These are phyloP conservation scores for Nemopilema nomurai DNA, from an alignment of 30 jellyfish, hydroid and myxozoan species.

Conservation along the genomic window DNA sequence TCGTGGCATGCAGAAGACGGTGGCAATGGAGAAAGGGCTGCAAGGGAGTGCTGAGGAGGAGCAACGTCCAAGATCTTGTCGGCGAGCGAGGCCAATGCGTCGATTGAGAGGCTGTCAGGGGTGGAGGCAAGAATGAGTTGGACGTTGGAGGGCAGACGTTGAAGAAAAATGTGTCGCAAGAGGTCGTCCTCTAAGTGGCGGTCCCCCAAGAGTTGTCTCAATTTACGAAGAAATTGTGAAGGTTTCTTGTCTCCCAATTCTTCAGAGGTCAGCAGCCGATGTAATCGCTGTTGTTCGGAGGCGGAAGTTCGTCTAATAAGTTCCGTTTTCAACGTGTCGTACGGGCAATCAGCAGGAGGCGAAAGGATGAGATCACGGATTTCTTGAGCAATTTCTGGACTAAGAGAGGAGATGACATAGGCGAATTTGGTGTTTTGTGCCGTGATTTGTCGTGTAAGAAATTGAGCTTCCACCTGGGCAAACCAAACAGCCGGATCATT, in stretches of 20 bases:
- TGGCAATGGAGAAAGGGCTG: not conserved
- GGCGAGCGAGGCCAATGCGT: constrained; percentile 6
- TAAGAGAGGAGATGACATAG: constrained; percentile 6
- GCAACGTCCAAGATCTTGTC: constrained; percentile 23
- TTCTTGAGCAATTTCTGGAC: constrained; percentile 16
- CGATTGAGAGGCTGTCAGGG: not conserved
- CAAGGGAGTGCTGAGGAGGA: not conserved
- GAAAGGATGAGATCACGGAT: constrained; percentile 5
- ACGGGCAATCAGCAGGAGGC: not conserved
- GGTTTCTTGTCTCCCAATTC: constrained; percentile 30
- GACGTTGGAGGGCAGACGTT: constrained; percentile 23
- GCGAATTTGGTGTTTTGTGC: constrained; percentile 4
- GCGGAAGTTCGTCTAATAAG: constrained; percentile 22
- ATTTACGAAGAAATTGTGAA: not conserved
- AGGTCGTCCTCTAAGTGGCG: constrained; percentile 6
- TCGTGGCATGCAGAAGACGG: not conserved
- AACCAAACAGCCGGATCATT: constrained; percentile 34
- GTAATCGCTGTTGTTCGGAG: constrained; percentile 13
- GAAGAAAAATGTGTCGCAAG: constrained; percentile 13
- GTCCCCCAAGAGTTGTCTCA: constrained; percentile 21
- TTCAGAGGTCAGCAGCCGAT: constrained; percentile 20
- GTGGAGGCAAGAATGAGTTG: constrained; percentile 31
- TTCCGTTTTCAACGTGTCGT: constrained; percentile 1
- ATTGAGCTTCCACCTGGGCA: constrained; percentile 23
- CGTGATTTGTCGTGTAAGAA: constrained; percentile 10